These are phyloP conservation scores for Aulostomus chinensis DNA, from an alignment of 2,797 vertebrate species.

Conservation along the genomic window DNA sequence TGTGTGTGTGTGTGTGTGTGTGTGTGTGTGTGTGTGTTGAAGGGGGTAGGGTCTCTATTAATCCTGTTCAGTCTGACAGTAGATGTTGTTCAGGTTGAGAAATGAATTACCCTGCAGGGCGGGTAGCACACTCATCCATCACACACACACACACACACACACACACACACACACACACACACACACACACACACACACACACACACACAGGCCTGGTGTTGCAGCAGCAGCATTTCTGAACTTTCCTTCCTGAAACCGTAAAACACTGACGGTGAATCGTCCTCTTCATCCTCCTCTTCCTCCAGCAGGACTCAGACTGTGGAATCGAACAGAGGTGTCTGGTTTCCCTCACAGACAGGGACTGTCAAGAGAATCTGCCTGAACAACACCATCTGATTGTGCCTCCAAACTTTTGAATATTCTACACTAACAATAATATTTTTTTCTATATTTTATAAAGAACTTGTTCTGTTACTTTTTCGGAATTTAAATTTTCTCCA, in stretches of 20 bases:
- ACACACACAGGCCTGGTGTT: slow-evolving; percentile 20
- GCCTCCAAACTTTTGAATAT: too few relatives aligned
- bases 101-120: slow-evolving; percentile 58
- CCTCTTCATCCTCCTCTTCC: background rate
- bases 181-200: slow-evolving; percentile 28
- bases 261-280: slow-evolving; percentile 4
- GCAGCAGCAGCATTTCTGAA: slow-evolving; percentile 5
- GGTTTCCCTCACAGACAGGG: too few relatives aligned
- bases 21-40: slow-evolving; percentile 6
- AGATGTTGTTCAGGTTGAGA: slow-evolving; percentile 60
- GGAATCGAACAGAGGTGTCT: too few relatives aligned
- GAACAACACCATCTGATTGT: too few relatives aligned
- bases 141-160: slow-evolving; percentile 13
- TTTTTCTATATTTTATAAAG: too few relatives aligned
- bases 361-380: too few relatives aligned
- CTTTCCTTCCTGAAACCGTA: background rate
- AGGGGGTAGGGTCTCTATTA: slow-evolving; percentile 31
- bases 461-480: too few relatives aligned
- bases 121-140: slow-evolving; percentile 44
- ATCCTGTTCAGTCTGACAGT: slow-evolving; percentile 53
- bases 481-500: too few relatives aligned
- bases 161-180: slow-evolving; percentile 18
- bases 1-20: slow-evolving; percentile 2
- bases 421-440: too few relatives aligned
- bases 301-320: too few relatives aligned